phyloP scores from a whole-genome alignment of 2,888 invertebrate species.

The Lomographa bimaculata region DNA sequence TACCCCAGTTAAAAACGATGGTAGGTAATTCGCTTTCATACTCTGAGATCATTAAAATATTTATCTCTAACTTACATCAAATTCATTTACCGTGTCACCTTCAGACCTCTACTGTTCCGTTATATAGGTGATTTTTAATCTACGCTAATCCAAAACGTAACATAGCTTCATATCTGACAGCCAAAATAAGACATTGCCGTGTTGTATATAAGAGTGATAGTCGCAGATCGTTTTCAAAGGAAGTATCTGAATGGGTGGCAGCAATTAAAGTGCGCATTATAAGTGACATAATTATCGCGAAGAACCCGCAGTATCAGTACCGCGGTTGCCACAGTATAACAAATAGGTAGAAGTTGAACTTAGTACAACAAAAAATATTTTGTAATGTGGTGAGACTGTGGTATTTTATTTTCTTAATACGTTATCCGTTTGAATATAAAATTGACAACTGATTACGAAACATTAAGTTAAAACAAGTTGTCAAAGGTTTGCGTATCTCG shows the following conservation, averaged over 20 bases:
- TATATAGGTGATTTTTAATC: conserved; percentile 9
- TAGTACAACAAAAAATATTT: background rate
- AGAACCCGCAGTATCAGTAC: conserved; percentile 28
- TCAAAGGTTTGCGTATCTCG: too few species aligned
- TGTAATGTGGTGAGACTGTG: too few species aligned
- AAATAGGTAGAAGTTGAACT: background rate
- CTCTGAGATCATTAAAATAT: too few species aligned
- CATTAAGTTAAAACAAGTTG: too few species aligned
- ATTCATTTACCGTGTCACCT: background rate
- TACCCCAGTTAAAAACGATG: too few species aligned
- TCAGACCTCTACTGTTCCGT: conserved; percentile 1
- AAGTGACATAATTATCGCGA: conserved; percentile 49
- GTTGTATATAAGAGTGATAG: conserved; percentile 13
- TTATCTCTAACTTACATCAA: conserved; percentile 2
- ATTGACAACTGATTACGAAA: too few species aligned
- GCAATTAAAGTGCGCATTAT: conserved; percentile 51
- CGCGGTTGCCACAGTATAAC: conserved; percentile 2
- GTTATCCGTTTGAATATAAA: too few species aligned
- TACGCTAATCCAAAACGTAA: conserved; percentile 1
- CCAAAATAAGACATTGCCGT: too few species aligned
- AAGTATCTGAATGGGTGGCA: conserved; percentile 31
- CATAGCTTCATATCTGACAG: background rate
- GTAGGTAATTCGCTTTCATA: too few species aligned
- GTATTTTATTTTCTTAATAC: too few species aligned
- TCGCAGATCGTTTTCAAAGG: conserved; percentile 1